A percentile compares a stretch with the other conserved stretches of the same genome.
Evolutionary conservation across 2,113 vertebrate genomes (phyloP).

Genomic region (Xenopus borealis): DNA sequence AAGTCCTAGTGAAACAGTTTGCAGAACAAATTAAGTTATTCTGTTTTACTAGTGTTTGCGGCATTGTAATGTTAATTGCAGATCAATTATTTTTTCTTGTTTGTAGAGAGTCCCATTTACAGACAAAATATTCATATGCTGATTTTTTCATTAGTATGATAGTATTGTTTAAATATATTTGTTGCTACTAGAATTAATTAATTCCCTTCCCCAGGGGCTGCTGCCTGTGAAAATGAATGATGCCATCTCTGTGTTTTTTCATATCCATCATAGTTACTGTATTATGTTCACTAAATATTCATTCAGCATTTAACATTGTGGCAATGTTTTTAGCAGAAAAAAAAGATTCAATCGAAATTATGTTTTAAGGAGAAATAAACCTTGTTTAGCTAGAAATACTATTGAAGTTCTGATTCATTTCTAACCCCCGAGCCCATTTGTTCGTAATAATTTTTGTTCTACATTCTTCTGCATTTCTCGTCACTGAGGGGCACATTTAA

Average conservation of each 20-base stretch:
- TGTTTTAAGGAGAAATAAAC: too few species aligned
- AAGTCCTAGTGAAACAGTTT: constrained; percentile 60
- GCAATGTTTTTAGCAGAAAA: too few species aligned
- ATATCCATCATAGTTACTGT: neutral
- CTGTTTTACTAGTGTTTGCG: constrained; percentile 44
- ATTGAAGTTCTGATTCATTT: too few species aligned
- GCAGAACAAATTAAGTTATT: constrained; percentile 63
- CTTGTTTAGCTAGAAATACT: too few species aligned
- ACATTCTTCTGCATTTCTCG: too few species aligned
- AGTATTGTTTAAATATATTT: neutral
- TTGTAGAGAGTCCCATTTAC: constrained; percentile 71
- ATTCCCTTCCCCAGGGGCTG: neutral
- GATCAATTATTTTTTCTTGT: constrained; percentile 74
- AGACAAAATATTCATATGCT: constrained; percentile 52
- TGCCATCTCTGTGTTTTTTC: neutral
- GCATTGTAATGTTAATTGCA: constrained; percentile 71
- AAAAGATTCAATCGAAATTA: too few species aligned
- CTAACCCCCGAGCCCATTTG: too few species aligned
- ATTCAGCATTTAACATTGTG: too few species aligned
- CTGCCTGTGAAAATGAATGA: neutral
- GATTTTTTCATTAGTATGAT: neutral
- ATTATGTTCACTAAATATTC: neutral
- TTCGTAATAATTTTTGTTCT: too few species aligned
- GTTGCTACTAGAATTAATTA: neutral
- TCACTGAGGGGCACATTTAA: too few species aligned